These are phyloP conservation scores for Philonicus albiceps DNA, from an alignment of 2,888 invertebrate genomes.

Conservation along the genomic window DNA sequence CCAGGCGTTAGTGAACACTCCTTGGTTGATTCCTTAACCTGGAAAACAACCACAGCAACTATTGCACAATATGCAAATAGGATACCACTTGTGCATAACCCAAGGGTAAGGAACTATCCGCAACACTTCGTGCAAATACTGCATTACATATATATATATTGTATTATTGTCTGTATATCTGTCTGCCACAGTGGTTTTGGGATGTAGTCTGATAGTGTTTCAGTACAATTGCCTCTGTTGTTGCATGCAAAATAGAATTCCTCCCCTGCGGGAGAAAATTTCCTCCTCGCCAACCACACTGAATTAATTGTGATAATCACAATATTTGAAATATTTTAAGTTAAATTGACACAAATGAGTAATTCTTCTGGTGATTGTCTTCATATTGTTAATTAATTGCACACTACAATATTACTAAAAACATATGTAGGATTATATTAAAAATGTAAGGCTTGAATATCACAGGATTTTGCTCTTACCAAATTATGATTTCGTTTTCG, in stretches of 20 bases:
- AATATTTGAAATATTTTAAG: neutral
- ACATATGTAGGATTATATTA: neutral
- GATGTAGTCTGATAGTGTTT: neutral
- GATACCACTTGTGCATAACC: slow-evolving; percentile 63
- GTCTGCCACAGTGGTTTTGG: neutral
- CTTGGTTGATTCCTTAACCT: slow-evolving; percentile 70
- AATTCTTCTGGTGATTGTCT: neutral
- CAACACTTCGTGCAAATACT: slow-evolving; percentile 4
- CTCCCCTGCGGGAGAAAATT: neutral
- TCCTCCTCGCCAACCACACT: neutral
- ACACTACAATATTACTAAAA: neutral
- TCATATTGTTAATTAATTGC: neutral
- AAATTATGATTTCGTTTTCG: too few relatives aligned
- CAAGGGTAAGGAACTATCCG: slow-evolving; percentile 58
- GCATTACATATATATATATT: neutral
- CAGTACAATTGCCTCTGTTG: neutral
- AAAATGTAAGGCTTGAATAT: too few relatives aligned
- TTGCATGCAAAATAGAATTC: neutral
- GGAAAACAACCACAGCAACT: slow-evolving; percentile 63
- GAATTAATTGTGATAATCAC: neutral
- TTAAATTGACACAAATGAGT: neutral
- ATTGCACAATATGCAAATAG: slow-evolving; percentile 64
- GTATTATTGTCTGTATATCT: neutral
- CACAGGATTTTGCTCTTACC: too few relatives aligned
- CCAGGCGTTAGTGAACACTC: slow-evolving; percentile 75